phyloP scores from a whole-genome alignment of 2,888 invertebrate genomes.

The Drosophila antonietae region DNA sequence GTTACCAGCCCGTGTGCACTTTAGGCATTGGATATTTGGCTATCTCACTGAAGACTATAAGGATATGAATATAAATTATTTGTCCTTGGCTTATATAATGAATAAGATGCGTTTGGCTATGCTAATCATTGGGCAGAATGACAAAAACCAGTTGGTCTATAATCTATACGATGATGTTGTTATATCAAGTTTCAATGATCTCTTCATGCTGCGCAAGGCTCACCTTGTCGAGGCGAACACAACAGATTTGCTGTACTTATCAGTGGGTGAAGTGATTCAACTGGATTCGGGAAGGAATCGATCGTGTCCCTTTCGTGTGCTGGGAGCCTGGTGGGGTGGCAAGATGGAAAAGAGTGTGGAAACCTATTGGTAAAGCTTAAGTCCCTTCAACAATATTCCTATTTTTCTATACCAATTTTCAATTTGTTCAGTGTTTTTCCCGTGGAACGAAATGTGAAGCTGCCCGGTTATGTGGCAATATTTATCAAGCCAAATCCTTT shows the following conservation, averaged over 20 bases:
- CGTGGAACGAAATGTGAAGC: constrained; percentile 42
- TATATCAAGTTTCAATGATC: constrained; percentile 59
- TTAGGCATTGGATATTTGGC: constrained; percentile 63
- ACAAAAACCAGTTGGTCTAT: constrained; percentile 50
- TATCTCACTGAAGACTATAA: constrained; percentile 60
- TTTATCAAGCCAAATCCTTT: constrained; percentile 64
- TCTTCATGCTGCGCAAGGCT: constrained; percentile 68
- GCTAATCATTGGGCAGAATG: constrained; percentile 65
- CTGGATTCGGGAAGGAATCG: constrained; percentile 50
- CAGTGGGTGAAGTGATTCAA: constrained; percentile 56
- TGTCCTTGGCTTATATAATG: constrained; percentile 56
- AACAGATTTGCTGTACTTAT: constrained; percentile 56
- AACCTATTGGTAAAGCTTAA: constrained; percentile 35
- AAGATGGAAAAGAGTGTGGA: constrained; percentile 4
- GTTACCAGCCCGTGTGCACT: constrained; percentile 51
- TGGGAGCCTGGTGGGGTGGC: constrained; percentile 62
- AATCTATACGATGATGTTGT: constrained; percentile 68
- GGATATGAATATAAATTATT: constrained; percentile 59
- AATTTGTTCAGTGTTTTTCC: constrained; percentile 54
- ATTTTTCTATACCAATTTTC: not conserved
- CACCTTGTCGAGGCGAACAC: constrained; percentile 59
- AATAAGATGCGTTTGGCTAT: constrained; percentile 58
- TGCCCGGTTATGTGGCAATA: constrained; percentile 61
- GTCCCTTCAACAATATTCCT: not conserved
- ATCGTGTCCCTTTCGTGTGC: constrained; percentile 49